A percentile compares a stretch with the other conserved stretches of the same genome.
These are phyloP conservation scores for Noctua pronuba DNA, from an alignment of 2,888 invertebrate species.

Conservation along the genomic window DNA sequence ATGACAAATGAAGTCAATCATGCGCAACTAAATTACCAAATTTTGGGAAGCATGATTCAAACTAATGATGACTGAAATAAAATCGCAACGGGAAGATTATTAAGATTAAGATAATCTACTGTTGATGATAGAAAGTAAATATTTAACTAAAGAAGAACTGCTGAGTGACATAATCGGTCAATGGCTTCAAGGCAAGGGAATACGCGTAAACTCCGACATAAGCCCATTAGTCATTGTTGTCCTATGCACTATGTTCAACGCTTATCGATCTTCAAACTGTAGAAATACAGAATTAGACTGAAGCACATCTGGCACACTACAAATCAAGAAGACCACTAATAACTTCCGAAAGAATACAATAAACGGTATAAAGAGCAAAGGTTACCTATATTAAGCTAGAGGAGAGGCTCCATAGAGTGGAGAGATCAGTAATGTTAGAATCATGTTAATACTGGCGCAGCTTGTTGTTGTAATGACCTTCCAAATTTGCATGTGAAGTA, in stretches of 20 bases:
- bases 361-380: neutral
- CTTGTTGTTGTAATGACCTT: neutral
- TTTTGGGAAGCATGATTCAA: conserved; percentile 27
- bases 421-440: neutral
- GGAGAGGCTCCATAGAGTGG: neutral
- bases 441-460: neutral
- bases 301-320: neutral
- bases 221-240: conserved; percentile 35
- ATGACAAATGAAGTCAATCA: conserved; percentile 22
- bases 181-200: conserved; percentile 16
- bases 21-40: conserved; percentile 10
- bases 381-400: neutral
- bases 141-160: conserved; percentile 1
- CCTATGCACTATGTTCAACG: neutral
- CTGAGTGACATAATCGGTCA: conserved; percentile 32
- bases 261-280: neutral
- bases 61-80: neutral
- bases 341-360: neutral
- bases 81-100: neutral
- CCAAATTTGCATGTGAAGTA: neutral
- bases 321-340: neutral
- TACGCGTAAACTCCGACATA: conserved; percentile 6
- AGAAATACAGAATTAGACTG: neutral
- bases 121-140: neutral
- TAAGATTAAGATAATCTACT: neutral